phyloP scores from a whole-genome alignment of 1,140 invertebrate genomes.

The Phthorimaea operculella region DNA sequence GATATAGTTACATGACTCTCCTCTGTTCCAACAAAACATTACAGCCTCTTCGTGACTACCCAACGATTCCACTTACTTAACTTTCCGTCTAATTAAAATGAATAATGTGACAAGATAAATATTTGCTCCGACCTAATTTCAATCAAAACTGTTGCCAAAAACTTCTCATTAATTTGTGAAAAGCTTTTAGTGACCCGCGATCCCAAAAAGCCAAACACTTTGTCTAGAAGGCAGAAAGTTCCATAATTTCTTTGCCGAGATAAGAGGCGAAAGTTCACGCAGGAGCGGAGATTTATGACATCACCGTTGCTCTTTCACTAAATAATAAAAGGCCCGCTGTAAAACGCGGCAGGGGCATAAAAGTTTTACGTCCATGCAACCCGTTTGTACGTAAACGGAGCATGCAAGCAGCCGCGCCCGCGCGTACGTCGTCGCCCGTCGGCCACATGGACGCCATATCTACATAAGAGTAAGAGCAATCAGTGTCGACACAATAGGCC shows the following conservation, averaged over 20 bases:
- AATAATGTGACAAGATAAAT: constrained; percentile 2
- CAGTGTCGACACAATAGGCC: constrained; percentile 52
- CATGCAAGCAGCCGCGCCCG: constrained; percentile 39
- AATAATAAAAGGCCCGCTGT: constrained; percentile 65
- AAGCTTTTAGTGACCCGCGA: constrained; percentile 51
- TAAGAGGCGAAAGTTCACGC: constrained; percentile 67
- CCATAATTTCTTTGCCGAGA: constrained; percentile 65
- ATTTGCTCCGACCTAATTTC: constrained; percentile 1
- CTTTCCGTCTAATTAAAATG: constrained; percentile 1
- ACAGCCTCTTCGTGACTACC: background rate
- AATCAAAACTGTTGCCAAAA: constrained; percentile 14
- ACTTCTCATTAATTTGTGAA: constrained; percentile 50
- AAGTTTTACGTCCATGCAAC: constrained; percentile 65
- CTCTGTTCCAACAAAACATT: background rate
- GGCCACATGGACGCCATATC: constrained; percentile 42
- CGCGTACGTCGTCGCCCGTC: constrained; percentile 26
- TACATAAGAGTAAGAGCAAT: constrained; percentile 54
- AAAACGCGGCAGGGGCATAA: constrained; percentile 62
- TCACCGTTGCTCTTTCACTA: constrained; percentile 66
- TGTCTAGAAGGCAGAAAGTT: constrained; percentile 65
- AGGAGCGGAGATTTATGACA: constrained; percentile 66
- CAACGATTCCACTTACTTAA: background rate
- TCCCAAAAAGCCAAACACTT: constrained; percentile 61
- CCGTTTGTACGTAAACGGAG: constrained; percentile 52
- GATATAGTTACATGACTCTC: constrained; percentile 25